Evolutionary conservation across 2,113 vertebrate genomes (phyloP).

Genomic region (Myiagra hebetior): DNA sequence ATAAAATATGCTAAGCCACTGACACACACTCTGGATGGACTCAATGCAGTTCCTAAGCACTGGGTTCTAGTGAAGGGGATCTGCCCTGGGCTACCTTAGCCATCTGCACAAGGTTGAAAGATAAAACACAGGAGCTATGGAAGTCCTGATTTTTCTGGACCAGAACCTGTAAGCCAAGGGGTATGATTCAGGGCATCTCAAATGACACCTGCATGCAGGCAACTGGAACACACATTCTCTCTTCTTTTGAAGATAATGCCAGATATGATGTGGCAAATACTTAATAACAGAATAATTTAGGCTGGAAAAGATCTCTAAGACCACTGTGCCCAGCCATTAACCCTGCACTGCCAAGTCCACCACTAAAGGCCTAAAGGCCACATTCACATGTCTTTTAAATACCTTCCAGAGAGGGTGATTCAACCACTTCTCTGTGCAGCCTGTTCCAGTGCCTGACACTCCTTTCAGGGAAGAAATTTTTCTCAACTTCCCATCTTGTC

Average conservation of each 20-base stretch:
- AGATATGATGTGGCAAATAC: neutral
- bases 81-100: neutral
- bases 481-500: neutral
- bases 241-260: neutral
- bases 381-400: neutral
- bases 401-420: neutral
- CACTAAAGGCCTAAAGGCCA: neutral
- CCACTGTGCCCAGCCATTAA: fast-evolving
- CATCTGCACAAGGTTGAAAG: neutral
- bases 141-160: neutral
- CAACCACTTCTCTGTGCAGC: neutral
- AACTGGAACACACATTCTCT: neutral
- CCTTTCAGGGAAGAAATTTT: neutral
- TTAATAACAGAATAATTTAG: neutral
- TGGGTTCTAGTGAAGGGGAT: neutral
- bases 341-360: neutral
- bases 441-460: neutral
- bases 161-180: neutral
- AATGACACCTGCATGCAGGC: neutral
- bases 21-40: neutral
- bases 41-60: neutral
- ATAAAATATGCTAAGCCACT: neutral
- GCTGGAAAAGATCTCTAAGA: neutral
- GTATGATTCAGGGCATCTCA: neutral
- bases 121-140: neutral